Percentiles rank a stretch among this genome's conserved stretches.
Evolutionary conservation across 1,140 invertebrate species (phyloP).

Genomic region (Marisa cornuarietis): DNA sequence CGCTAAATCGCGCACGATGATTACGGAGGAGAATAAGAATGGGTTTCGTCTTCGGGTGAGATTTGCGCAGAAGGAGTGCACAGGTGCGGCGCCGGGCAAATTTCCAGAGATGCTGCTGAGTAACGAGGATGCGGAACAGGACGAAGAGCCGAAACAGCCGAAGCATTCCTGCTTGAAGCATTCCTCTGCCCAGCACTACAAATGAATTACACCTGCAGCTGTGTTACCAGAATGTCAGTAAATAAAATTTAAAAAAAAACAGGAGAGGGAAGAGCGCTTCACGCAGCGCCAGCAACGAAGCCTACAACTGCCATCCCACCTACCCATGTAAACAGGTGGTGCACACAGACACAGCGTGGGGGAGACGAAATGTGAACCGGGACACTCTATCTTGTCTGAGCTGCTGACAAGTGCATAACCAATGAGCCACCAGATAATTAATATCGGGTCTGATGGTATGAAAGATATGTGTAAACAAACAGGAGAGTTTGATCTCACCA

Average conservation of each 20-base stretch:
- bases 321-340: not conserved
- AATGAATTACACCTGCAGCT: not conserved
- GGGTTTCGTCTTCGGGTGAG: constrained; percentile 52
- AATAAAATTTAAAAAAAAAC: not conserved
- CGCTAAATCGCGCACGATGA: constrained; percentile 34
- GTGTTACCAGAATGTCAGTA: not conserved
- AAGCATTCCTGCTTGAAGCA: constrained; percentile 1
- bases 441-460: no score
- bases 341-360: not conserved
- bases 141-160: not conserved
- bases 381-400: no score
- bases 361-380: not conserved
- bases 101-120: not conserved
- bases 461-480: no score
- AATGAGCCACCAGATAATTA: no score
- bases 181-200: constrained; percentile 17
- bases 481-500: no score
- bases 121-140: constrained; percentile 9
- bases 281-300: not conserved
- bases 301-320: not conserved
- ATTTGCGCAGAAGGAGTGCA: constrained; percentile 46
- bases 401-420: no score
- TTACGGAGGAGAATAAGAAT: constrained; percentile 54
- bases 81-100: constrained; percentile 3
- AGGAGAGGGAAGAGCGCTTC: not conserved